Evolutionary conservation across 2,113 vertebrate genomes (phyloP).

Genomic region (Petrocephalus zakoni): DNA sequence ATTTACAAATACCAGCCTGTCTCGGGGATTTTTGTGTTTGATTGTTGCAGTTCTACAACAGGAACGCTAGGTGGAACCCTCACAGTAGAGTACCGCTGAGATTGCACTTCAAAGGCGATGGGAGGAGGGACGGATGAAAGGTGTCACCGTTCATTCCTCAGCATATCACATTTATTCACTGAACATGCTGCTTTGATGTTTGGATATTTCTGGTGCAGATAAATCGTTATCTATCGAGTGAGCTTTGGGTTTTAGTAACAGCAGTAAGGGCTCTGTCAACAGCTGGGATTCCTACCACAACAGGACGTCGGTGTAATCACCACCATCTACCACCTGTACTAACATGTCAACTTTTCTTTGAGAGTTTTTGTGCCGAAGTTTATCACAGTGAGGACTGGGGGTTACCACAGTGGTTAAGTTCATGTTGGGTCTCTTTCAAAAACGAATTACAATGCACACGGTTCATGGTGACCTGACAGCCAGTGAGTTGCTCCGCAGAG

Average conservation of each 20-base stretch:
- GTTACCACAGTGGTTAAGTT: constrained; percentile 5
- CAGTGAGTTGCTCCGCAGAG: background rate
- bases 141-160: background rate
- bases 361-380: background rate
- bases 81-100: background rate
- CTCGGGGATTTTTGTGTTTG: background rate
- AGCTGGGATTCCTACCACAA: background rate
- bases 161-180: background rate
- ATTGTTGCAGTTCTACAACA: background rate
- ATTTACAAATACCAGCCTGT: background rate
- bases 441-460: background rate
- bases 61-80: background rate
- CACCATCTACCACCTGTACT: background rate
- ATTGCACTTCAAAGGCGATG: background rate
- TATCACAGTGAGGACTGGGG: constrained; percentile 4
- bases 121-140: background rate
- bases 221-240: background rate
- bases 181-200: background rate
- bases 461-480: background rate
- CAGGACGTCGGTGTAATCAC: background rate
- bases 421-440: background rate
- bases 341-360: background rate
- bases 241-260: background rate
- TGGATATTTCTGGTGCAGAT: background rate
- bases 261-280: background rate